Percentiles rank a stretch among this genome's conserved stretches.
These are phyloP conservation scores for Parasteatoda lunata DNA, from an alignment of 2,888 invertebrate species.

Conservation along the genomic window DNA sequence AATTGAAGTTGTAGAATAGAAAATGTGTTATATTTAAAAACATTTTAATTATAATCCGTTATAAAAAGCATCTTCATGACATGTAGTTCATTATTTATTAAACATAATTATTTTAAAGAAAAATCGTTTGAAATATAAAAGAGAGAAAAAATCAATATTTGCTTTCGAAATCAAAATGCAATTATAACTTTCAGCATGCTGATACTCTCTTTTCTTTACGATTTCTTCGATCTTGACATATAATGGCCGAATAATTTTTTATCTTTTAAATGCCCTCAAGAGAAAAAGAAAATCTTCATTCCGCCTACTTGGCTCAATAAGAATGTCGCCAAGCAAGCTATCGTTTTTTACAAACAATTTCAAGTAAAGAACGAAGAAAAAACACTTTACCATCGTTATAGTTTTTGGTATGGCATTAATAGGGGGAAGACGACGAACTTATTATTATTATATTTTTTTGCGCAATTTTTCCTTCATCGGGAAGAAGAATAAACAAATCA, in stretches of 20 bases:
- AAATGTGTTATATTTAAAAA: too few relatives aligned
- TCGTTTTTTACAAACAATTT: constrained; percentile 16
- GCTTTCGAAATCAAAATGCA: constrained; percentile 24
- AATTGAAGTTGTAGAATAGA: too few relatives aligned
- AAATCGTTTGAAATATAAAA: too few relatives aligned
- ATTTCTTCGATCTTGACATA: not conserved
- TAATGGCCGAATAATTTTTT: not conserved
- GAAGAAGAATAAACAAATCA: not conserved
- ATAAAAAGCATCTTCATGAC: too few relatives aligned
- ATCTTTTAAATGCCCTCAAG: not conserved
- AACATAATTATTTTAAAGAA: too few relatives aligned
- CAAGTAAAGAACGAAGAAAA: not conserved
- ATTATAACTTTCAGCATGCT: constrained; percentile 33
- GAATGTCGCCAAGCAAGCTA: not conserved
- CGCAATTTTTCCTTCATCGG: not conserved
- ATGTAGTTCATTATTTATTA: too few relatives aligned
- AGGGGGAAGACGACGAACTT: not conserved
- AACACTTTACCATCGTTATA: constrained; percentile 34
- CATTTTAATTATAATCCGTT: too few relatives aligned
- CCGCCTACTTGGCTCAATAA: not conserved
- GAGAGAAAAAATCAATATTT: not conserved
- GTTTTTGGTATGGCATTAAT: constrained; percentile 48
- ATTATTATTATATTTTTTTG: not conserved
- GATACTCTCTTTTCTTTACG: not conserved
- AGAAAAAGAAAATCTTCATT: not conserved